Conservation (phyloP, 2,888 invertebrate genomes). For the Eulithis testata region DNA sequence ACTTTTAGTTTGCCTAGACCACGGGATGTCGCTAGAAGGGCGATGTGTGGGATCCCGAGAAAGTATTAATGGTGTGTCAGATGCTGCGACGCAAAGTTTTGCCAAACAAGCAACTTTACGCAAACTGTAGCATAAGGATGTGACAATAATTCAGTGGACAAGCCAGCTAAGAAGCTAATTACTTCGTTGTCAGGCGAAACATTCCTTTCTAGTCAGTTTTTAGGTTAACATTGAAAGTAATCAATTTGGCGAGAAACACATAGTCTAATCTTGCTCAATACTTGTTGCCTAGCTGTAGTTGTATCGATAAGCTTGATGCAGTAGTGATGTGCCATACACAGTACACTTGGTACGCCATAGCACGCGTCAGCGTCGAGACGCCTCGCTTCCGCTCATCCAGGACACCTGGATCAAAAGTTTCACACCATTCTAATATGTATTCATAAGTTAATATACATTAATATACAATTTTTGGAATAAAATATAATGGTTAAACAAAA, state of each 20-base stretch:
- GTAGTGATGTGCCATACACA: slow-evolving; percentile 75
- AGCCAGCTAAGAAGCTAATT: slow-evolving; percentile 73
- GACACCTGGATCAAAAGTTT: slow-evolving; percentile 75
- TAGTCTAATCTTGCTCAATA: slow-evolving; percentile 77
- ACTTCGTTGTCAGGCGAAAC: slow-evolving; percentile 69
- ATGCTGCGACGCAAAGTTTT: slow-evolving; percentile 42
- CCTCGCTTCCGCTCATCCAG: slow-evolving; percentile 70
- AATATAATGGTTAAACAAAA: slow-evolving; percentile 70
- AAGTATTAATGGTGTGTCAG: slow-evolving; percentile 25
- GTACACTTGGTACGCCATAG: slow-evolving; percentile 60
- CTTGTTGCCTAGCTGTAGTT: slow-evolving; percentile 74
- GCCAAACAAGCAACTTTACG: slow-evolving; percentile 53
- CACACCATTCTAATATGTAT: slow-evolving; percentile 59
- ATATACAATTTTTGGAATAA: slow-evolving; percentile 46
- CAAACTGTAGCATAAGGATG: slow-evolving; percentile 71
- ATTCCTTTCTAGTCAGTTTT: slow-evolving; percentile 82
- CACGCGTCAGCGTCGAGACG: slow-evolving; percentile 58
- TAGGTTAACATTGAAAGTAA: slow-evolving; percentile 39
- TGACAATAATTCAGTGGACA: slow-evolving; percentile 76
- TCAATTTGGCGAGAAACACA: slow-evolving; percentile 62
- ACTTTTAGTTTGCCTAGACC: background rate
- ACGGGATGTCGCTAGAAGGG: background rate
- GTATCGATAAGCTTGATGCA: slow-evolving; percentile 61
- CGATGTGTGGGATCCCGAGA: background rate
- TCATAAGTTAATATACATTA: slow-evolving; percentile 61